Evolutionary conservation across 2,888 invertebrate genomes (phyloP).

Genomic region (Rutpela maculata): DNA sequence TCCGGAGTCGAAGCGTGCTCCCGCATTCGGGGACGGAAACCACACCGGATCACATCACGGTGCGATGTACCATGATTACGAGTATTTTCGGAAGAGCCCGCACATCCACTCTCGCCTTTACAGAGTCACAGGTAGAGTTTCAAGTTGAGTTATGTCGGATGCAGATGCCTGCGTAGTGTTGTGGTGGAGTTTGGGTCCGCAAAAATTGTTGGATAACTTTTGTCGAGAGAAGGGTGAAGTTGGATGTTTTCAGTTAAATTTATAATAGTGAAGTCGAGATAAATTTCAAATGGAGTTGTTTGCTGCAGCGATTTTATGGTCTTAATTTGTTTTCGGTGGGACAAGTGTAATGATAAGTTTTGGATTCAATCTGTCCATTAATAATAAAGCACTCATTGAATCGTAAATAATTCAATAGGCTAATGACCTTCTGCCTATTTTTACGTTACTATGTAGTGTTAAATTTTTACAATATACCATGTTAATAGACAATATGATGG

Average conservation of each 20-base stretch:
- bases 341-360: no score
- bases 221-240: neutral
- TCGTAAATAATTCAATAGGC: no score
- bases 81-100: slow-evolving; percentile 31
- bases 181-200: neutral
- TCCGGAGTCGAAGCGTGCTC: slow-evolving; percentile 21
- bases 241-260: slow-evolving; percentile 2
- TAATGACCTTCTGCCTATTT: no score
- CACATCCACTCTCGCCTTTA: slow-evolving; percentile 27
- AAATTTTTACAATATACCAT: no score
- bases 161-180: neutral
- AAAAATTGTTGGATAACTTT: neutral
- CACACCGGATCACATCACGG: neutral
- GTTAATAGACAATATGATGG: no score
- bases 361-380: no score
- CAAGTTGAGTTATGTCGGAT: neutral
- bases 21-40: slow-evolving; percentile 17
- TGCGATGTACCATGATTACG: slow-evolving; percentile 33
- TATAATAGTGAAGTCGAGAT: no score
- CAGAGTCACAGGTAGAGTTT: slow-evolving; percentile 32
- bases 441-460: no score
- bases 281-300: no score
- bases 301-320: no score
- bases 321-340: no score
- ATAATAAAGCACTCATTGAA: no score